A percentile compares a stretch with the other conserved stretches of the same genome.
Evolutionary conservation across 2,888 invertebrate species (phyloP).

Genomic region (Rhyacophila evoluta): DNA sequence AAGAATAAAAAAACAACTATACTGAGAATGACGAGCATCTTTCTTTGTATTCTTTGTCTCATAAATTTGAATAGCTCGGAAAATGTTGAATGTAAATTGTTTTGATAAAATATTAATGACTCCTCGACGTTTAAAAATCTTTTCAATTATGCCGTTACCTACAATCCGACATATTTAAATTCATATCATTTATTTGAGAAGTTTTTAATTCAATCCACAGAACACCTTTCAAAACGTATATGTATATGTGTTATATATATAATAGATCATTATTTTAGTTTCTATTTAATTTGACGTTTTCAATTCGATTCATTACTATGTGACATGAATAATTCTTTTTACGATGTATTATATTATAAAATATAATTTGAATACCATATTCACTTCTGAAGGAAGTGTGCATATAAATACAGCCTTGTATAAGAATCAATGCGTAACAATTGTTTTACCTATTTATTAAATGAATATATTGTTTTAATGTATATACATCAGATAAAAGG

Average conservation of each 20-base stretch:
- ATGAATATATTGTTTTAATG: too few relatives aligned
- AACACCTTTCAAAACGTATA: not conserved
- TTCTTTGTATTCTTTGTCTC: slow-evolving; percentile 32
- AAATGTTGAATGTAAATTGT: slow-evolving; percentile 22
- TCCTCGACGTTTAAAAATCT: slow-evolving; percentile 17
- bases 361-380: too few relatives aligned
- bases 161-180: not conserved
- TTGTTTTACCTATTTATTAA: too few relatives aligned
- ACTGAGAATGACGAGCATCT: slow-evolving; percentile 31
- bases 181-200: not conserved
- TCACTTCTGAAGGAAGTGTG: too few relatives aligned
- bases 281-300: slow-evolving; percentile 9
- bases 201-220: not conserved
- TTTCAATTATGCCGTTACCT: not conserved
- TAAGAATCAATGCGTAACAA: too few relatives aligned
- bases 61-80: slow-evolving; percentile 27
- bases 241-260: too few relatives aligned
- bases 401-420: too few relatives aligned
- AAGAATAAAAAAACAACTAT: slow-evolving; percentile 31
- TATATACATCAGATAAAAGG: too few relatives aligned
- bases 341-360: not conserved
- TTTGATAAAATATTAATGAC: slow-evolving; percentile 22
- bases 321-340: not conserved
- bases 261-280: too few relatives aligned
- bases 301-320: not conserved